phyloP scores from a whole-genome alignment of 2,797 vertebrate species.

The Lophius americanus region DNA sequence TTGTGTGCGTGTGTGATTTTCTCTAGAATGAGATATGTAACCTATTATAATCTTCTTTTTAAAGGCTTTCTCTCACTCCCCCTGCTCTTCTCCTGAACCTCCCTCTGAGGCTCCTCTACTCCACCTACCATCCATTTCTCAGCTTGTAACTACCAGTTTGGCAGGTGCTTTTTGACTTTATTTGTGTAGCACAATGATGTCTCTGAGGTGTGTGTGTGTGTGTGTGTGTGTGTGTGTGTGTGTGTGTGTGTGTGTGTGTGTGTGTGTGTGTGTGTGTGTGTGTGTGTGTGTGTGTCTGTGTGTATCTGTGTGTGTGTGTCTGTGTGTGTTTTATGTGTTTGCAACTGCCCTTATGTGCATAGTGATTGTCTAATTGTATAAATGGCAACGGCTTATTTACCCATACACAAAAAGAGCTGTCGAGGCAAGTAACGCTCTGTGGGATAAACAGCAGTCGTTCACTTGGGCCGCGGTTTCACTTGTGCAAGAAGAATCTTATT shows the following conservation, averaged over 20 bases:
- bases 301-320: not conserved
- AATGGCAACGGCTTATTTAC: slow-evolving; percentile 27
- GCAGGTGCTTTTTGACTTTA: slow-evolving; percentile 44
- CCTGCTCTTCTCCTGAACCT: slow-evolving; percentile 22
- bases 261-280: not conserved
- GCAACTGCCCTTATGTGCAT: slow-evolving; percentile 1
- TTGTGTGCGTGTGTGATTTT: slow-evolving; percentile 7
- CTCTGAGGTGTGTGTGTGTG: not conserved
- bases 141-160: slow-evolving; percentile 43
- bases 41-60: slow-evolving; percentile 51
- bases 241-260: not conserved
- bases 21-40: slow-evolving; percentile 31
- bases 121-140: slow-evolving; percentile 43
- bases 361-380: slow-evolving; percentile 13
- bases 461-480: not conserved
- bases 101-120: slow-evolving; percentile 30
- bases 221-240: slow-evolving; percentile 12
- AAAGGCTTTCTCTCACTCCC: slow-evolving; percentile 34
- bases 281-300: slow-evolving; percentile 13
- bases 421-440: slow-evolving; percentile 18
- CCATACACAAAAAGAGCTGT: slow-evolving; percentile 41
- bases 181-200: slow-evolving; percentile 44
- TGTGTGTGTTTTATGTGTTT: not conserved
- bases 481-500: not conserved
- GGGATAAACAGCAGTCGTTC: not conserved